Conservation (phyloP, 2,113 vertebrate species). For the Guaruba guarouba region DNA sequence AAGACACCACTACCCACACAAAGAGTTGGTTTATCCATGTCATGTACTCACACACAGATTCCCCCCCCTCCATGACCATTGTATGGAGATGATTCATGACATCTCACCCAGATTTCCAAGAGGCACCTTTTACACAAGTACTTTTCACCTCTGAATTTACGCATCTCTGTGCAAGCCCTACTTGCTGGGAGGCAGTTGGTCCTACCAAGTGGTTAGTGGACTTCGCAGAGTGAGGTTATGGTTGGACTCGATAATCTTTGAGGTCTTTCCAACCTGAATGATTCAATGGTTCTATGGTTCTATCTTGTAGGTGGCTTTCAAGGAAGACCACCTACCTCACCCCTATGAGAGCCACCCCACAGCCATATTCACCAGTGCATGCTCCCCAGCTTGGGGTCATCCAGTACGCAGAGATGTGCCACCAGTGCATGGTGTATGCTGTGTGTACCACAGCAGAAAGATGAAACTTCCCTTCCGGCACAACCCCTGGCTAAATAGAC, state of each 20-base stretch:
- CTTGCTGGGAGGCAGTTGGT: background rate
- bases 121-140: background rate
- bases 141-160: background rate
- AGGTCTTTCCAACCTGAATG: background rate
- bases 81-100: background rate
- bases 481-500: background rate
- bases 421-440: background rate
- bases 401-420: accelerated
- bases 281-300: background rate
- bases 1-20: background rate
- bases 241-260: background rate
- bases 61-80: accelerated
- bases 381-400: background rate
- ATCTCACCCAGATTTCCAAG: background rate
- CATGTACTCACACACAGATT: background rate
- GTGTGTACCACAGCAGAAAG: background rate
- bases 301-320: background rate
- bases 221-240: background rate
- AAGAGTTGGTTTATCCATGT: background rate
- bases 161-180: background rate
- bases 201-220: background rate
- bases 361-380: accelerated
- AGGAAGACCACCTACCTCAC: background rate
- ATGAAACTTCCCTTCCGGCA: background rate
- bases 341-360: accelerated